Conservation (phyloP, 2,113 vertebrate species). For the Ptyas mucosa region DNA sequence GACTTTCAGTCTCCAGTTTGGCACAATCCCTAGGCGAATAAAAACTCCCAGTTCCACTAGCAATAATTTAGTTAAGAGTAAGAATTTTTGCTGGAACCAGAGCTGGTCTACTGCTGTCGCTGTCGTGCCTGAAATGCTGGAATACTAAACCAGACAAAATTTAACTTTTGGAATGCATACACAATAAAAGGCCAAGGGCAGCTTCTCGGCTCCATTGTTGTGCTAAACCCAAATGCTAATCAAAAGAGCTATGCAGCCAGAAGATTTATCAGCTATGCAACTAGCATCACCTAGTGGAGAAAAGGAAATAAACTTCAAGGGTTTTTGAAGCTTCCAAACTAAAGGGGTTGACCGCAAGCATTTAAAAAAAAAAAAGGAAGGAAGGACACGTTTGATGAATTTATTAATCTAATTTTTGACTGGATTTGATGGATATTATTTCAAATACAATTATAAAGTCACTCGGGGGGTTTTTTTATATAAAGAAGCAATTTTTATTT, state of each 20-base stretch:
- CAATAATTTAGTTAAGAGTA: not conserved
- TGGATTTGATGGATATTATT: too few species aligned
- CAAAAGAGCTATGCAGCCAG: not conserved
- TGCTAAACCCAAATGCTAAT: not conserved
- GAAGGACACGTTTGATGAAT: too few species aligned
- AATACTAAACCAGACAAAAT: not conserved
- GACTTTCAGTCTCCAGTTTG: not conserved
- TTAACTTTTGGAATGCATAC: not conserved
- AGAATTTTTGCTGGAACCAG: not conserved
- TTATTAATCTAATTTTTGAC: too few species aligned
- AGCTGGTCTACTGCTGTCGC: too few species aligned
- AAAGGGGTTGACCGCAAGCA: not conserved
- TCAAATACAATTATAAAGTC: too few species aligned
- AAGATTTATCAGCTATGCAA: not conserved
- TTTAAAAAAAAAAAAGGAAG: too few species aligned
- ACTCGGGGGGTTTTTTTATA: too few species aligned
- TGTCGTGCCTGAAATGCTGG: not conserved
- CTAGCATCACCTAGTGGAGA: slow-evolving; percentile 55
- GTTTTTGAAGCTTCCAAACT: not conserved
- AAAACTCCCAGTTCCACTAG: fast-evolving
- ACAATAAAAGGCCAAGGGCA: not conserved
- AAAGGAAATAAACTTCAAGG: fast-evolving
- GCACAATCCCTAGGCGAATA: not conserved
- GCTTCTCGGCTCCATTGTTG: not conserved
- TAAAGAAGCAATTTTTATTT: too few species aligned